A percentile compares a stretch with the other conserved stretches of the same genome.
These are phyloP conservation scores for Microcebus tavaratra DNA, from an alignment of 2,113 vertebrate genomes.

Conservation along the genomic window DNA sequence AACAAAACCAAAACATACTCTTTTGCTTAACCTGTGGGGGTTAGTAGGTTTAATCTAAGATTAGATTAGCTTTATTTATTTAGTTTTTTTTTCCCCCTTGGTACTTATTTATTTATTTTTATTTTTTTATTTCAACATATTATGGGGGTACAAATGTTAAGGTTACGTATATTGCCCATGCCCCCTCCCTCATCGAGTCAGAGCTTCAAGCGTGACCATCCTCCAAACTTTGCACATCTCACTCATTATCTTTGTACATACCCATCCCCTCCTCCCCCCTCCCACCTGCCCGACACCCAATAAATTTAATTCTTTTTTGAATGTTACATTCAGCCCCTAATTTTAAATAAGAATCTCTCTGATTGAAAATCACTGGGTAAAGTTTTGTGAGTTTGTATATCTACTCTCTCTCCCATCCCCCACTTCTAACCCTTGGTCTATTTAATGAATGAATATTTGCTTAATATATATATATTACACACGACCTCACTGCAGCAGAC, in stretches of 20 bases:
- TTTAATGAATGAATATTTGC: background rate
- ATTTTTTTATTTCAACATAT: too few species aligned
- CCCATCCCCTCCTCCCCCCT: too few species aligned
- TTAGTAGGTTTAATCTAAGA: background rate
- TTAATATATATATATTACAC: background rate
- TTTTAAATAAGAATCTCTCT: background rate
- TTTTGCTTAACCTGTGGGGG: background rate
- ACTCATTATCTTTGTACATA: too few species aligned
- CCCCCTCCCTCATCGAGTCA: too few species aligned
- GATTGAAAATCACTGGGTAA: background rate
- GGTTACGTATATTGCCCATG: too few species aligned
- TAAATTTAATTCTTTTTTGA: background rate
- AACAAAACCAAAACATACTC: background rate
- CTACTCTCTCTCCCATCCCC: rapidly evolving
- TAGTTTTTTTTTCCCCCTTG: too few species aligned
- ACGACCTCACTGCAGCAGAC: background rate
- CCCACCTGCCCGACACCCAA: too few species aligned
- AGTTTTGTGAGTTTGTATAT: background rate
- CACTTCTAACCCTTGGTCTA: background rate
- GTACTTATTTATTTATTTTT: too few species aligned
- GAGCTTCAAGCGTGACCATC: too few species aligned
- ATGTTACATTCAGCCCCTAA: background rate
- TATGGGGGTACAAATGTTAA: too few species aligned
- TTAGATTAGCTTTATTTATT: background rate
- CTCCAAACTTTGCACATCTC: too few species aligned